These are phyloP conservation scores for Temnothorax rugatulus DNA, from an alignment of 2,888 invertebrate species.

Conservation along the genomic window DNA sequence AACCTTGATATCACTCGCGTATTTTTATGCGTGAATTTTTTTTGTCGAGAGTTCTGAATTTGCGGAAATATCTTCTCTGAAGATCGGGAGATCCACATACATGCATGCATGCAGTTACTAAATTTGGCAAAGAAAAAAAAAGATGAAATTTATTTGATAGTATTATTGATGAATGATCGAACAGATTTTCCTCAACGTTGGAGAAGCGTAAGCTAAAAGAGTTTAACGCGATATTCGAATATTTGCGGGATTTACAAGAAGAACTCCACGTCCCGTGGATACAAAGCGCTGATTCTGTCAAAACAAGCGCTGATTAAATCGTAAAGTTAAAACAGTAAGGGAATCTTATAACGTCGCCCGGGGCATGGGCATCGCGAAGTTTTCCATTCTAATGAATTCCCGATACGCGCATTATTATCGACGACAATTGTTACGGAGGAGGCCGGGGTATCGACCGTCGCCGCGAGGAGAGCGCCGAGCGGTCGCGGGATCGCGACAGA, in stretches of 20 bases:
- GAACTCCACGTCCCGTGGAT: neutral
- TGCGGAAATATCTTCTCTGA: neutral
- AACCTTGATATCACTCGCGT: neutral
- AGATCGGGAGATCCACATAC: neutral
- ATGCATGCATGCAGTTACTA: neutral
- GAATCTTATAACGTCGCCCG: conserved; percentile 35
- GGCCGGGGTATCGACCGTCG: conserved; percentile 43
- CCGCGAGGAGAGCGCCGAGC: conserved; percentile 41
- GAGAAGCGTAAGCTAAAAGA: neutral
- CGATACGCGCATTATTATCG: conserved; percentile 57
- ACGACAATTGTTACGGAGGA: conserved; percentile 51
- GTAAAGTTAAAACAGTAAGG: conserved; percentile 38
- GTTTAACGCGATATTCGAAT: neutral
- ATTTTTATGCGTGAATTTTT: neutral
- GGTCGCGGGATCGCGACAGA: conserved; percentile 51
- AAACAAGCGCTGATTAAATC: conserved; percentile 44
- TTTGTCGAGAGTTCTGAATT: neutral
- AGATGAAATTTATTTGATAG: neutral
- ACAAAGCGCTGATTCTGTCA: conserved; percentile 28
- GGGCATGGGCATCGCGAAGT: conserved; percentile 42
- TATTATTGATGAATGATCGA: neutral
- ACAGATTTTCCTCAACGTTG: neutral
- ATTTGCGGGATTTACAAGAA: neutral
- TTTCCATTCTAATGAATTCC: conserved; percentile 53
- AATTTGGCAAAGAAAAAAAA: neutral